These are phyloP conservation scores for Clistopyga incitator DNA, from an alignment of 2,888 invertebrate species.

Conservation along the genomic window DNA sequence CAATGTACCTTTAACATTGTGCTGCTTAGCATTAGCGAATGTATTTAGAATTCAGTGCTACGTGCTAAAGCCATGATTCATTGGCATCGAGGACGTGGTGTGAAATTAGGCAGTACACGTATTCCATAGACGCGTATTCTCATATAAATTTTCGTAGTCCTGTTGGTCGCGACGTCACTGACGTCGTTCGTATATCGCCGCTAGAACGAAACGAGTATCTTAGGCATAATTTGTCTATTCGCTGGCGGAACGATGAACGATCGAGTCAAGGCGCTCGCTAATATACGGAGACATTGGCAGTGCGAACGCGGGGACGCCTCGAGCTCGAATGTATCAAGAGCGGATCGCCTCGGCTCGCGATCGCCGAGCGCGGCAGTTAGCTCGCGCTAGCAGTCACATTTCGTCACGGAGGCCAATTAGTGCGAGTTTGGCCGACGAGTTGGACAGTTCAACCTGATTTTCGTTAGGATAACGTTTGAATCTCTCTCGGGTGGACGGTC, in stretches of 20 bases:
- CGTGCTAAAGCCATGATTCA: conserved; percentile 35
- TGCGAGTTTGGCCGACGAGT: conserved; percentile 62
- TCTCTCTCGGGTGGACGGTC: conserved; percentile 37
- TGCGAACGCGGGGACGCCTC: conserved; percentile 13
- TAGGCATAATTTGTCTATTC: conserved; percentile 54
- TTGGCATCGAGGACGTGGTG: conserved; percentile 51
- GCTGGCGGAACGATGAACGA: conserved; percentile 46
- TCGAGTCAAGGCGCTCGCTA: conserved; percentile 45
- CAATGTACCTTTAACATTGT: too few relatives aligned
- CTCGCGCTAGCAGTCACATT: conserved; percentile 60
- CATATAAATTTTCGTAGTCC: conserved; percentile 4
- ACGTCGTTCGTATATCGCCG: conserved; percentile 28
- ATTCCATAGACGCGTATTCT: conserved; percentile 32
- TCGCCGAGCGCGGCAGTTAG: conserved; percentile 32
- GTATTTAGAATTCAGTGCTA: conserved; percentile 47
- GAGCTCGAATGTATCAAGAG: conserved; percentile 30
- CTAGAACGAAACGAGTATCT: conserved; percentile 12
- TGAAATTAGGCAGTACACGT: conserved; percentile 59
- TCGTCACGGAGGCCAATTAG: conserved; percentile 68
- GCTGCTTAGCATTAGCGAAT: not conserved
- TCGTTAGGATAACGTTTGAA: conserved; percentile 64
- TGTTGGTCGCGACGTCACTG: not conserved
- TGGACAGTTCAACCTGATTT: conserved; percentile 66
- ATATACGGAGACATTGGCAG: conserved; percentile 14
- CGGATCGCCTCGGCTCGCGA: conserved; percentile 52